phyloP scores from a whole-genome alignment of 2,797 vertebrate species.

The Chromis chromis region DNA sequence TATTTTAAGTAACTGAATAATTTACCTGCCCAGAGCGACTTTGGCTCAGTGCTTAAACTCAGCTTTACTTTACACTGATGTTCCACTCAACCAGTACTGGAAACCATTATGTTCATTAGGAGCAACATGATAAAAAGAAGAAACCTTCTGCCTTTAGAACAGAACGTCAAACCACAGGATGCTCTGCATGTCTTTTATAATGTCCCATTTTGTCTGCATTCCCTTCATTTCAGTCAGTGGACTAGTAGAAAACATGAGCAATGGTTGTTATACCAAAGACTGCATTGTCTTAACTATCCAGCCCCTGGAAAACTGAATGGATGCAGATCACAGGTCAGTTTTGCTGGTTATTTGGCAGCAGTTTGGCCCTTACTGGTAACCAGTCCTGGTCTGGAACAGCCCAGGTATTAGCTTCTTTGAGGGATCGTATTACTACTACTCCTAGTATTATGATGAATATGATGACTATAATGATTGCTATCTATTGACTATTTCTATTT shows the following conservation, averaged over 20 bases:
- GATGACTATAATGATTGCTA: conserved; percentile 85
- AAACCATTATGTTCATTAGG: neutral
- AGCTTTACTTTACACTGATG: neutral
- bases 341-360: neutral
- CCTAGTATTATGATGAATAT: conserved; percentile 85
- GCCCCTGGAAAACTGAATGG: neutral
- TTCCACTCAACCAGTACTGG: neutral
- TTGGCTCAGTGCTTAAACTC: neutral
- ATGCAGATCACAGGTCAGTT: conserved; percentile 16
- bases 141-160: too few relatives aligned
- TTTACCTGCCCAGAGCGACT: neutral
- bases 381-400: conserved; percentile 79
- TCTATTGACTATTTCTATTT: conserved; percentile 86
- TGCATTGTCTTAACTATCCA: conserved; percentile 11
- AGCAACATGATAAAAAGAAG: neutral
- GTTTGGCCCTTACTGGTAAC: neutral
- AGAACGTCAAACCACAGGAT: neutral
- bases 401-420: conserved; percentile 82
- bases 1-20: neutral
- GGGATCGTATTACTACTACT: conserved; percentile 84
- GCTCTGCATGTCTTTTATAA: neutral
- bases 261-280: neutral
- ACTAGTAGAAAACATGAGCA: neutral
- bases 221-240: neutral
- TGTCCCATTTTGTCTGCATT: neutral